phyloP scores from a whole-genome alignment of 2,797 vertebrate genomes.

The Brotula barbata region DNA sequence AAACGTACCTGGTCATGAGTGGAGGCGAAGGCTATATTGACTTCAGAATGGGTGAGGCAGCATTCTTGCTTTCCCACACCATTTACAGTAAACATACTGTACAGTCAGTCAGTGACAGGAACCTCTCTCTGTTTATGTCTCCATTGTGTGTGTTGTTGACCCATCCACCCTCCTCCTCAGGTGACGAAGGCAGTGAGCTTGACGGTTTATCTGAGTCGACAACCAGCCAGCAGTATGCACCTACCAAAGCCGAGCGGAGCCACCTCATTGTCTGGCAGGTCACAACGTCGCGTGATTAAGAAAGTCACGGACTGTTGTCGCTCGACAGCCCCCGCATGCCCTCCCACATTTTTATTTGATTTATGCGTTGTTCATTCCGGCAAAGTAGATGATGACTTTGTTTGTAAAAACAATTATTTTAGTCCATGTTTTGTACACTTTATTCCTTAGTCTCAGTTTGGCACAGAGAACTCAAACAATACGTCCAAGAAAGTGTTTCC shows the following conservation, averaged over 20 bases:
- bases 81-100: too few species aligned
- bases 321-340: slow-evolving; percentile 55
- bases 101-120: too few species aligned
- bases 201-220: slow-evolving; percentile 83
- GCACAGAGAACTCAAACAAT: slow-evolving; percentile 38
- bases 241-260: slow-evolving; percentile 92
- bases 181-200: slow-evolving; percentile 91
- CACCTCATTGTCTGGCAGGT: slow-evolving; percentile 99
- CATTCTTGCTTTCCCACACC: too few species aligned
- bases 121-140: too few species aligned
- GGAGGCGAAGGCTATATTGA: slow-evolving; percentile 98
- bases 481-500: slow-evolving; percentile 45
- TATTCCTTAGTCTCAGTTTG: slow-evolving; percentile 45
- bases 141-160: slow-evolving; percentile 7
- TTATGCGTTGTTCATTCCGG: slow-evolving; percentile 60
- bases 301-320: slow-evolving; percentile 36
- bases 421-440: slow-evolving; percentile 73
- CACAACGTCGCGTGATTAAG: slow-evolving; percentile 86
- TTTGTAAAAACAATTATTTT: slow-evolving; percentile 63
- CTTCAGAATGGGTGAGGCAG: slow-evolving; percentile 91
- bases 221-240: slow-evolving; percentile 79
- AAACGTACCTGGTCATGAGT: slow-evolving; percentile 91
- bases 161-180: slow-evolving; percentile 61
- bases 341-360: slow-evolving; percentile 56
- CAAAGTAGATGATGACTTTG: slow-evolving; percentile 60